phyloP scores from a whole-genome alignment of 2,113 vertebrate genomes.

The Piaya cayana region DNA sequence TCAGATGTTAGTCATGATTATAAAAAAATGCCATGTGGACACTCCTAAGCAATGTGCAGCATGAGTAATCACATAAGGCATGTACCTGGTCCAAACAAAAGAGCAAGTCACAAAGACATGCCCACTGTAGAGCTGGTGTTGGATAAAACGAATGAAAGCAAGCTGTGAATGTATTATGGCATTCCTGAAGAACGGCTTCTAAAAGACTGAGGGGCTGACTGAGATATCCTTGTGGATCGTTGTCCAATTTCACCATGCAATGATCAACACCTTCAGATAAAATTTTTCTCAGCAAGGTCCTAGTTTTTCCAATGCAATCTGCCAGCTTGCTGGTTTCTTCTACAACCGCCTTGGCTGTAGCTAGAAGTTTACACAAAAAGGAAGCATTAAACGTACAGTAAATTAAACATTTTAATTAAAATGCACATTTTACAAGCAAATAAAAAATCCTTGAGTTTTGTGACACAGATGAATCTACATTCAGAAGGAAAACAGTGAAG shows the following conservation, averaged over 20 bases:
- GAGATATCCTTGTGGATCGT: constrained; percentile 95
- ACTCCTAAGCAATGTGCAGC: background rate
- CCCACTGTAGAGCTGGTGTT: constrained; percentile 96
- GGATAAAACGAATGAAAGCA: constrained; percentile 99
- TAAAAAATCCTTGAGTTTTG: background rate
- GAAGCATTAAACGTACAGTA: background rate
- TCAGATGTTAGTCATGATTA: background rate
- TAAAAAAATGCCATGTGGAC: background rate
- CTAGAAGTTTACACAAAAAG: constrained; percentile 69
- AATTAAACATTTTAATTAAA: background rate
- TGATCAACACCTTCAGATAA: constrained; percentile 97
- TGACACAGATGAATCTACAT: background rate
- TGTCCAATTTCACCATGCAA: constrained; percentile 95
- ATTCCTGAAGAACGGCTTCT: constrained; percentile 96
- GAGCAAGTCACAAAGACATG: constrained; percentile 95
- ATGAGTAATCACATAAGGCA: background rate
- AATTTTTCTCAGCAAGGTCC: constrained; percentile 95
- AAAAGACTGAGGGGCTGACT: constrained; percentile 93
- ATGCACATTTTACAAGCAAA: background rate
- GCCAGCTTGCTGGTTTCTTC: constrained; percentile 98
- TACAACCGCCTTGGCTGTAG: constrained; percentile 91
- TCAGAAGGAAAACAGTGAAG: background rate
- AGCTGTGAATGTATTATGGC: constrained; percentile 97
- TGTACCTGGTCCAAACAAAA: constrained; percentile 96
- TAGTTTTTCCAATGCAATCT: constrained; percentile 97